Evolutionary conservation across 2,113 vertebrate genomes (phyloP).

Genomic region (Pitta sordida): DNA sequence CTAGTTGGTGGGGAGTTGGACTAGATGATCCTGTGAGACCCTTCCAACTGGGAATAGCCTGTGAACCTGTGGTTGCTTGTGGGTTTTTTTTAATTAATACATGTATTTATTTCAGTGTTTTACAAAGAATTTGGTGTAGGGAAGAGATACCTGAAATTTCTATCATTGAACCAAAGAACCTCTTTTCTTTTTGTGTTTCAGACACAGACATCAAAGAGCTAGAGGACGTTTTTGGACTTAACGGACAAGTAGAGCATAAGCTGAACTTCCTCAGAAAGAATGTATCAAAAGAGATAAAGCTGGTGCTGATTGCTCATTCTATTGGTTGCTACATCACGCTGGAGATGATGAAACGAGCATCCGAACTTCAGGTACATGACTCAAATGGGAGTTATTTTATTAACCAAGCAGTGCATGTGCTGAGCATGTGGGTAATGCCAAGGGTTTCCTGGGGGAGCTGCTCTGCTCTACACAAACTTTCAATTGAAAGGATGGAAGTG

Average conservation of each 20-base stretch:
- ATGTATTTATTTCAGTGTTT: background rate
- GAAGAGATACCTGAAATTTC: background rate
- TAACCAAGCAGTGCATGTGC: background rate
- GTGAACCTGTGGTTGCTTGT: no score
- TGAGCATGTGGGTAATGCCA: background rate
- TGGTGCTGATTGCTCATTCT: conserved; percentile 91
- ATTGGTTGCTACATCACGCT: conserved; percentile 90
- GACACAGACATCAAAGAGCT: conserved; percentile 71
- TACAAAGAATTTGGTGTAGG: background rate
- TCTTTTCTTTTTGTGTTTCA: conserved; percentile 60
- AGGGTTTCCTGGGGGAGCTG: background rate
- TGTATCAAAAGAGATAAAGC: conserved; percentile 80
- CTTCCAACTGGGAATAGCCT: no score
- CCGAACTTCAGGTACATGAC: conserved; percentile 81
- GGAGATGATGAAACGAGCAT: conserved; percentile 86
- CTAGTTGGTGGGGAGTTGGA: no score
- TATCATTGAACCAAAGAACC: background rate
- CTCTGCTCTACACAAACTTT: background rate
- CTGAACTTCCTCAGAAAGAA: conserved; percentile 83
- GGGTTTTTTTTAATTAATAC: background rate
- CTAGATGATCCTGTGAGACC: no score
- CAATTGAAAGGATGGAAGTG: background rate
- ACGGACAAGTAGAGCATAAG: conserved; percentile 92
- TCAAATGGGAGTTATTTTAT: background rate
- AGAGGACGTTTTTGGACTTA: conserved; percentile 86